Evolutionary conservation across 2,888 invertebrate genomes (phyloP), one percentile per base, ranked within the genome.

Genomic region (Erpobdella octoculata): DNA sequence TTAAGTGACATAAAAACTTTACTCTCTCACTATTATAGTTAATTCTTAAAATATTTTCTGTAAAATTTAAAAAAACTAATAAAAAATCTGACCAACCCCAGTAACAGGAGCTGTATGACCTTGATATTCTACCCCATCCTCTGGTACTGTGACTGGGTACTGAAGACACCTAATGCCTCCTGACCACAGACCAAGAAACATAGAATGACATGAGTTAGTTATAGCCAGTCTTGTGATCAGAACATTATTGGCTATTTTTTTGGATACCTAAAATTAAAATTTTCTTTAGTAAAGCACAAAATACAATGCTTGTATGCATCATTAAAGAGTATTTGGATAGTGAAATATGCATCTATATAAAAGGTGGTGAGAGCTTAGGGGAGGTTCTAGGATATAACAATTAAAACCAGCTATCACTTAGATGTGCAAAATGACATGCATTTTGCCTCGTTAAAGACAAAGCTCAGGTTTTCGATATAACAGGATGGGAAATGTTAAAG

Each of bases 151-250:
- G 33, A 69, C 35, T 2, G 69, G 69, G 69, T 69, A 69, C 21
- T 46, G 33, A 21, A 48, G 48, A 37, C 33, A 48, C 15, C 69
- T 46, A 46, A 69, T 53, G 33, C 58, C 69, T 6, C 69, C 69
- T 2, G 53, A 35, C 69, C 69, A 69, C n/a, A 69, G 21, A 48
- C 69, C 69, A 53, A 69, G 33, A 28, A 69, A 69, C 69, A 69
- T 69, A 35, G 35, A 28, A 25, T 58, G 31, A 21, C 31, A 38
- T n/a, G 18, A 33, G 36, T 69, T 69, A 35, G n/a, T 69, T 53
- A 69, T 69, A 36, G 35, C 69, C 21, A 69, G 25, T n/a, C 69
- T 28, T 12, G 69, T 69, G 31, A 69, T 69, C 58, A 58, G 69
- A 2, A 31, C 46, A 58, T 58, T 58, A 25, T 69, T 46, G 31